A percentile compares a stretch with the other conserved stretches of the same genome.
These are phyloP conservation scores for Stigmatopora nigra DNA, from an alignment of 2,113 vertebrate species.

Conservation along the genomic window DNA sequence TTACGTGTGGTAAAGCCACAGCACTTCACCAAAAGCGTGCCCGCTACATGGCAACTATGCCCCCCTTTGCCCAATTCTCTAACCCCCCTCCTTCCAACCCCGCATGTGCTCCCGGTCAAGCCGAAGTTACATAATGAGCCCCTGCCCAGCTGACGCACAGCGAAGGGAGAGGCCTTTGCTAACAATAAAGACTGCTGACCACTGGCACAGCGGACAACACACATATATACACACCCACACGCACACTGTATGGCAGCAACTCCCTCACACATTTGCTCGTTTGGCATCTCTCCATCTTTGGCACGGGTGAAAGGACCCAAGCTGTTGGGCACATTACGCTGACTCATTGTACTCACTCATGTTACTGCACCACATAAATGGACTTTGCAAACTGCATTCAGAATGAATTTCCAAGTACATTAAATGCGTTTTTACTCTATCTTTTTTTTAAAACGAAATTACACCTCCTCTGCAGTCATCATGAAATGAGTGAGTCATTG, in stretches of 20 bases:
- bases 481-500: not conserved
- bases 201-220: conserved; percentile 20
- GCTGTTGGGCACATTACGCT: conserved; percentile 29
- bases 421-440: not conserved
- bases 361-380: not conserved
- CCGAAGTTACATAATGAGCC: conserved; percentile 25
- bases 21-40: not conserved
- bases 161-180: conserved; percentile 14
- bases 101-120: conserved; percentile 19
- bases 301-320: conserved; percentile 10
- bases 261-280: conserved; percentile 19
- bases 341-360: conserved; percentile 22
- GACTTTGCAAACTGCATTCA: not conserved
- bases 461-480: not conserved
- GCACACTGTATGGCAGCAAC: conserved; percentile 28
- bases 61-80: not conserved
- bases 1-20: too few species aligned
- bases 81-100: not conserved
- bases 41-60: not conserved
- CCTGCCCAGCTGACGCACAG: conserved; percentile 24
- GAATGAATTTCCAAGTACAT: not conserved
- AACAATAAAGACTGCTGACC: conserved; percentile 49
- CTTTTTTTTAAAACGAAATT: not conserved
- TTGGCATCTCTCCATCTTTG: conserved; percentile 20
- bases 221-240: conserved; percentile 3